Conservation (phyloP, 2,113 vertebrate species). For the Trogon melanurus region DNA sequence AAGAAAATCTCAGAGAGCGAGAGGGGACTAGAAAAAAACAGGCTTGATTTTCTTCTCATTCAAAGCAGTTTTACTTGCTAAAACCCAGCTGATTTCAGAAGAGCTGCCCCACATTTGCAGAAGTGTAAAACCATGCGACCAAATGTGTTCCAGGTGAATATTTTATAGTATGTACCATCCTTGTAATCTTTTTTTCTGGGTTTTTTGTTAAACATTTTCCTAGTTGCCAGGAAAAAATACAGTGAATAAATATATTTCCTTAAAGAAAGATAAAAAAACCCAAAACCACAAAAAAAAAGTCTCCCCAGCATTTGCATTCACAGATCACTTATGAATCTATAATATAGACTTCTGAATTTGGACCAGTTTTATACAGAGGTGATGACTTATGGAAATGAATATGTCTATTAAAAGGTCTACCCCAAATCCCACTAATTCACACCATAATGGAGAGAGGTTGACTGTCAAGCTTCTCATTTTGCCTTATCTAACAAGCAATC, state of each 20-base stretch:
- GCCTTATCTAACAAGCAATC: not conserved
- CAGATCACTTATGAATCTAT: not conserved
- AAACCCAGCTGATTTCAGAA: slow-evolving; percentile 1
- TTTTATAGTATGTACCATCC: not conserved
- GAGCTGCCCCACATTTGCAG: not conserved
- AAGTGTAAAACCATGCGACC: not conserved
- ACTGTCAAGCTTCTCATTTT: not conserved
- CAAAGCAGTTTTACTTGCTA: slow-evolving; percentile 1
- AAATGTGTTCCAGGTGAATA: not conserved
- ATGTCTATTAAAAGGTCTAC: not conserved
- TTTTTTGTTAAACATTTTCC: not conserved
- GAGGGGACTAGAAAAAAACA: not conserved
- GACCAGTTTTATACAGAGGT: not conserved
- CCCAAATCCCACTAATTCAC: not conserved
- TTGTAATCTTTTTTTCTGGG: not conserved
- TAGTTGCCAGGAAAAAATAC: not conserved
- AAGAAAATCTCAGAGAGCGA: not conserved
- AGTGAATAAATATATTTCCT: not conserved
- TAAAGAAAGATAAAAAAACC: not conserved
- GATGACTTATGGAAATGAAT: not conserved
- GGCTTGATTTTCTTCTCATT: slow-evolving; percentile 11
- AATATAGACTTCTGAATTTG: not conserved
- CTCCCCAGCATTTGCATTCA: not conserved
- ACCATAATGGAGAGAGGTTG: not conserved
- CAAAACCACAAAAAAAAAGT: not conserved